Conservation (phyloP, 1,140 invertebrate species). For the Leptestheria dahalacensis region DNA sequence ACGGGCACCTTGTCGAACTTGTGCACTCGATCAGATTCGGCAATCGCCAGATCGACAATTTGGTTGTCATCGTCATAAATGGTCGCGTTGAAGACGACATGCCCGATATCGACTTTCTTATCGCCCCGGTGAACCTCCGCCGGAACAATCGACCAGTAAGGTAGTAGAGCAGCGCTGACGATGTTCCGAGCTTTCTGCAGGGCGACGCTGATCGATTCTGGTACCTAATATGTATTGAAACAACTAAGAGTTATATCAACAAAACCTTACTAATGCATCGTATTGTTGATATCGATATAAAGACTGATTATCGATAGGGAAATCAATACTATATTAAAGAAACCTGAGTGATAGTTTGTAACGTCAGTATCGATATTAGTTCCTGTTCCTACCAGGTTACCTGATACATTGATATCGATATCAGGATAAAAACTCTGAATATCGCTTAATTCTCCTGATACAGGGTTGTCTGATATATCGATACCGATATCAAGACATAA, state of each 20-base stretch:
- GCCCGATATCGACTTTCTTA: background rate
- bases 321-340: no score
- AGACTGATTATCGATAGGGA: no score
- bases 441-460: no score
- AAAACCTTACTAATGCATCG: background rate
- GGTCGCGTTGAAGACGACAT: background rate
- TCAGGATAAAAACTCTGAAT: no score
- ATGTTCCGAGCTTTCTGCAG: background rate
- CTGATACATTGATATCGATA: no score
- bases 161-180: slow-evolving; percentile 6
- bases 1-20: background rate
- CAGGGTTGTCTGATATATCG: no score
- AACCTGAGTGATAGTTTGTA: no score
- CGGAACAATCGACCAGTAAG: slow-evolving; percentile 1
- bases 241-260: background rate
- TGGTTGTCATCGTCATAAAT: background rate
- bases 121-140: background rate
- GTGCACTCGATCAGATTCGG: background rate
- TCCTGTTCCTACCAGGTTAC: no score
- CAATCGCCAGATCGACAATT: background rate
- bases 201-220: background rate
- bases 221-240: no score
- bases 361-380: no score
- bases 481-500: no score
- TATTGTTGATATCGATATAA: no score